phyloP scores from a whole-genome alignment of 1,140 invertebrate genomes.

The Polypedilum vanderplanki region DNA sequence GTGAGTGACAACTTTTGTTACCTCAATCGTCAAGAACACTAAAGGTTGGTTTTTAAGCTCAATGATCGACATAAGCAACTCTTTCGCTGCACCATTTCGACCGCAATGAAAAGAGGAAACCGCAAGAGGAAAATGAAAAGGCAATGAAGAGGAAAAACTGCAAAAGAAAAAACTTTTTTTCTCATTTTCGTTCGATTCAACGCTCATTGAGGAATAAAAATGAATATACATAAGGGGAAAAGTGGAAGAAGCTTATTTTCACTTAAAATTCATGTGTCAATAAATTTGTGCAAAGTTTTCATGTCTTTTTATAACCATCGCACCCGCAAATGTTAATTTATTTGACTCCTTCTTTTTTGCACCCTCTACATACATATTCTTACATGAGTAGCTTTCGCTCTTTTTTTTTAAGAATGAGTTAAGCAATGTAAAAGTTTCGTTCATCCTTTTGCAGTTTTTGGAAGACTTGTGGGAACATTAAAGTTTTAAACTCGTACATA shows the following conservation, averaged over 20 bases:
- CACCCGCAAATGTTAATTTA: slow-evolving; percentile 1
- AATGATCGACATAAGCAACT: too few species aligned
- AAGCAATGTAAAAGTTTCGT: too few species aligned
- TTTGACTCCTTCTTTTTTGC: neutral
- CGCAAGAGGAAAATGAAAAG: neutral
- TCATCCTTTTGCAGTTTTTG: too few species aligned
- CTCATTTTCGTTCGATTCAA: neutral
- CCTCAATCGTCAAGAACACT: too few species aligned
- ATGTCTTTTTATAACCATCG: neutral
- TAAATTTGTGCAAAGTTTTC: neutral
- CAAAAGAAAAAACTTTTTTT: neutral
- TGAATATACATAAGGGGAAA: too few species aligned
- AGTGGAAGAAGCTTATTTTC: neutral
- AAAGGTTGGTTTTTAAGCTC: too few species aligned
- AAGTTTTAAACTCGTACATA: too few species aligned
- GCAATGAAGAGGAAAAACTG: neutral
- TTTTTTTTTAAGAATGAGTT: too few species aligned
- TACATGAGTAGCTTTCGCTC: neutral
- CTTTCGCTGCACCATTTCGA: neutral
- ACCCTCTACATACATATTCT: neutral
- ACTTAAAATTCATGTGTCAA: slow-evolving; percentile 1
- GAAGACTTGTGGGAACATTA: too few species aligned
- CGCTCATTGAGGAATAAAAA: too few species aligned
- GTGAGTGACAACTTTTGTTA: too few species aligned
- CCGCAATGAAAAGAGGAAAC: neutral